Conservation (phyloP, 1,140 invertebrate genomes). For the Drosophila mojavensis region DNA sequence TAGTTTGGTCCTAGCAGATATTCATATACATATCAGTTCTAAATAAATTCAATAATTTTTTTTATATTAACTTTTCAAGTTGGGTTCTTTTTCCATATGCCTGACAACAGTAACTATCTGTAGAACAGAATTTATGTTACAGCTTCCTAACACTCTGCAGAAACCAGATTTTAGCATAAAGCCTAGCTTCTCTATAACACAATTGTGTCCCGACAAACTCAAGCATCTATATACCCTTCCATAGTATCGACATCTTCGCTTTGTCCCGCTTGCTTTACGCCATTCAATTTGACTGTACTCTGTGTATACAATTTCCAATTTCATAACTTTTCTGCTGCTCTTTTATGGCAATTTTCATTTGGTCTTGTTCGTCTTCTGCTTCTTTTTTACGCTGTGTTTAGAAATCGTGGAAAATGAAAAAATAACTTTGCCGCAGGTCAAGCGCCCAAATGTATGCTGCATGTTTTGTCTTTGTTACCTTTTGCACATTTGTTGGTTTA, state of each 20-base stretch:
- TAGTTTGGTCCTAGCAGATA: no score
- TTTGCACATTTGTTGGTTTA: constrained; percentile 41
- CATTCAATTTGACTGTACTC: constrained; percentile 35
- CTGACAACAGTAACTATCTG: no score
- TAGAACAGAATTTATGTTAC: no score
- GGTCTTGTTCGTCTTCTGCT: constrained; percentile 20
- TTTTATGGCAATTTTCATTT: constrained; percentile 10
- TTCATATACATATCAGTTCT: no score
- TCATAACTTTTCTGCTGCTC: constrained; percentile 38
- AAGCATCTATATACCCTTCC: background rate
- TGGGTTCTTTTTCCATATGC: no score
- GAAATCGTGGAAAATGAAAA: constrained; percentile 80
- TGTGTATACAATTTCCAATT: constrained; percentile 32
- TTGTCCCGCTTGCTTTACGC: background rate
- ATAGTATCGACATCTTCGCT: constrained; percentile 13
- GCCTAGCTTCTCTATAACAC: background rate
- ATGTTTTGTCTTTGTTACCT: constrained; percentile 52
- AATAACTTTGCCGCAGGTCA: constrained; percentile 75
- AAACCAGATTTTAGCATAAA: background rate
- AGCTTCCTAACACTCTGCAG: no score
- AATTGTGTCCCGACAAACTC: no score
- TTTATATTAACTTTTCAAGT: no score
- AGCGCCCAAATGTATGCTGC: constrained; percentile 50
- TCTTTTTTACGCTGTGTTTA: constrained; percentile 58
- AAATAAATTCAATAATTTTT: no score